phyloP scores from a whole-genome alignment of 2,888 invertebrate genomes.

The Meliscaeva auricollis region DNA sequence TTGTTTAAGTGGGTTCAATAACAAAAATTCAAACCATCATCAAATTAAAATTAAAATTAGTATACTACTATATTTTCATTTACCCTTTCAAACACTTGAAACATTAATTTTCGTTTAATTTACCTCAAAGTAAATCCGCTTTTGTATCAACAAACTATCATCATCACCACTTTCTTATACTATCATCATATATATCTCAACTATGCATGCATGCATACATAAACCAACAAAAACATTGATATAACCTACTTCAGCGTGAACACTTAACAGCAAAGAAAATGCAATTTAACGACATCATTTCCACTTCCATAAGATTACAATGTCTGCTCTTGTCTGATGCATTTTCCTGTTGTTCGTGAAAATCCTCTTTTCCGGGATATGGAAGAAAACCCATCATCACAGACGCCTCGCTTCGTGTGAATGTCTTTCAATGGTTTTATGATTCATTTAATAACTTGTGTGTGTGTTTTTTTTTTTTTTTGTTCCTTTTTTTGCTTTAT shows the following conservation, averaged over 20 bases:
- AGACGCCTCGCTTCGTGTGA: slow-evolving; percentile 14
- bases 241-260: slow-evolving; percentile 34
- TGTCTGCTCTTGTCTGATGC: slow-evolving; percentile 49
- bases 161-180: neutral
- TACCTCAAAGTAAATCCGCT: slow-evolving; percentile 16
- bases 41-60: too few species aligned
- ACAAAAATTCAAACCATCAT: too few species aligned
- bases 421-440: slow-evolving; percentile 60
- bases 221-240: slow-evolving; percentile 18
- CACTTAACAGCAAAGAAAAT: slow-evolving; percentile 29
- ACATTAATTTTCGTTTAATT: slow-evolving; percentile 17
- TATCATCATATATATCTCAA: neutral
- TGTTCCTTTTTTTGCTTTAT: neutral
- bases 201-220: neutral
- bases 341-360: slow-evolving; percentile 15
- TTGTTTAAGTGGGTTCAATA: too few species aligned
- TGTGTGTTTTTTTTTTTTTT: slow-evolving; percentile 35
- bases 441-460: slow-evolving; percentile 67
- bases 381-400: neutral
- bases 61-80: neutral
- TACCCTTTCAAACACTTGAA: neutral
- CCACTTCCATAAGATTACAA: slow-evolving; percentile 58
- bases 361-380: slow-evolving; percentile 32
- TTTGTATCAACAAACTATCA: neutral
- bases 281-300: slow-evolving; percentile 58